Percentiles rank a stretch among this genome's conserved stretches.
These are phyloP conservation scores for Microctenopoma steveboyesi DNA, from an alignment of 2,797 vertebrate species.

Conservation along the genomic window DNA sequence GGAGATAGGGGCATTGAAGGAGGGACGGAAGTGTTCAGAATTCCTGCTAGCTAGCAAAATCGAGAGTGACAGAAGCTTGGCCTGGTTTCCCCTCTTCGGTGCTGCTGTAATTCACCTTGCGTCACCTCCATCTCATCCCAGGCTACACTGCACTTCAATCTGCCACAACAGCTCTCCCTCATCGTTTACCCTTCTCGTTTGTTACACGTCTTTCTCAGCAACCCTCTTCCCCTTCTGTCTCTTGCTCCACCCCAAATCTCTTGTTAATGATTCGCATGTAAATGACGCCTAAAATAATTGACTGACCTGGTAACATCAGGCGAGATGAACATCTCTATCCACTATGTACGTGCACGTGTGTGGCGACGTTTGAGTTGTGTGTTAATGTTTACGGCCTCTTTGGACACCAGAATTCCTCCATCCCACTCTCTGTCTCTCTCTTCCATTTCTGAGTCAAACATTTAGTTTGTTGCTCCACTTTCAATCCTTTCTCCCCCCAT, in stretches of 20 bases:
- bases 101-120: constrained; percentile 72
- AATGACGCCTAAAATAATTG: constrained; percentile 63
- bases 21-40: constrained; percentile 25
- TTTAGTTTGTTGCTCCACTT: constrained; percentile 64
- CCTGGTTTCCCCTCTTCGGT: constrained; percentile 60
- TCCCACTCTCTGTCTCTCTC: neutral
- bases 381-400: constrained; percentile 28
- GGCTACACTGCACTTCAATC: constrained; percentile 64
- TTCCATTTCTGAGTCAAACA: constrained; percentile 11
- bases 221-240: neutral
- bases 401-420: constrained; percentile 13
- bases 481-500: constrained; percentile 57
- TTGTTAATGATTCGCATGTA: constrained; percentile 62
- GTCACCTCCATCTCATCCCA: constrained; percentile 71
- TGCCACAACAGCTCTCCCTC: constrained; percentile 47
- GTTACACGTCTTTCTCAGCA: constrained; percentile 14
- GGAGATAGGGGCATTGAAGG: constrained; percentile 21
- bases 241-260: constrained; percentile 12
- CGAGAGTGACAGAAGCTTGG: constrained; percentile 72
- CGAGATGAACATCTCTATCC: constrained; percentile 32
- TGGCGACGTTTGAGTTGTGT: constrained; percentile 26
- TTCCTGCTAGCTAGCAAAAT: constrained; percentile 66
- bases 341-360: constrained; percentile 7
- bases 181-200: constrained; percentile 22
- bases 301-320: constrained; percentile 50